Base-by-base conservation (phyloP, 2,797 vertebrate genomes). In the Gallirallus australis region DNA sequence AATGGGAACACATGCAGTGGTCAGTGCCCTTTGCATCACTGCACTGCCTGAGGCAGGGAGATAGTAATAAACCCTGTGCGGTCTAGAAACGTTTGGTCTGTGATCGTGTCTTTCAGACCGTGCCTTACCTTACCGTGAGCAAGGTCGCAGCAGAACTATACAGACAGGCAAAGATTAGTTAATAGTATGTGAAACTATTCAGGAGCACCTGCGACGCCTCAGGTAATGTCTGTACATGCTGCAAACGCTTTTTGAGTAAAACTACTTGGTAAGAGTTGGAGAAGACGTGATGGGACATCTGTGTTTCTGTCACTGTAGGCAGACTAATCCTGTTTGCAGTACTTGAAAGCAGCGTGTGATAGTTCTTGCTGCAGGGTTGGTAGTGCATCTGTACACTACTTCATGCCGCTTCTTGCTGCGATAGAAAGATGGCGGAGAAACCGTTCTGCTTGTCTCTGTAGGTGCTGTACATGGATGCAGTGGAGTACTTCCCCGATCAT, bases 381-480 rank as follows among this genome's bases (percentile, higher is more conserved):
- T 42, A 79, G 66, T 6, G 0, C 63, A 4, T 40, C 33, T 86
- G 0, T 0, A 0, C 69, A 13, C 7, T 60, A 11, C 42, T 53
- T 65, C 53, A 3, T 27, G 18, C 0, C 13, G 31, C 47, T 81
- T 82, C 42, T 66, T 73, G 19, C 28, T 21, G 1, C 64, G 27
- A 25, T 8, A 11, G 45, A 77, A 69, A 4, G 75, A 23, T 23
- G 14, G 50, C 76, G 30, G 31, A 66, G 50, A 45, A 82, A 54
- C 47, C 1, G 9, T 79, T 92, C 31, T 73, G 6, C 0, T 25
- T 95, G 30, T 76, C 39, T 70, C 47, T 11, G 6, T 59, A 99
- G 98, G 98, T 97, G 3, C 73, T 99, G 28, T 99, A 99, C 59
- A 66, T 98, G 98, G 98, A 99, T 2, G 98, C 98, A 0, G 76